A percentile compares a stretch with the other conserved stretches of the same genome.
phyloP scores from a whole-genome alignment of 2,888 invertebrate species.

The Calameuta pallipes region DNA sequence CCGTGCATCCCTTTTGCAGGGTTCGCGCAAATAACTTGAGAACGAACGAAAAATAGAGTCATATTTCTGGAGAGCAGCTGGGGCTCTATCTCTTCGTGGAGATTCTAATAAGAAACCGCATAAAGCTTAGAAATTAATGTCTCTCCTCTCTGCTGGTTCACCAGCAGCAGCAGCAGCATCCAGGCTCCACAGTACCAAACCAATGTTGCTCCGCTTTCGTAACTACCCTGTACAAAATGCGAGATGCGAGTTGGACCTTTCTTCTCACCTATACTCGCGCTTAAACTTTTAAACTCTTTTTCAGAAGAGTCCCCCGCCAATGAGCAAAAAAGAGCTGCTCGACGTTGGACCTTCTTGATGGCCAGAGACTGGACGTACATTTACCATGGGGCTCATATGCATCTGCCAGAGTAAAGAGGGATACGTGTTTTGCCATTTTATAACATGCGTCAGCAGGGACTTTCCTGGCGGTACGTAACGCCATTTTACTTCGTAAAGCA shows the following conservation, averaged over 20 bases:
- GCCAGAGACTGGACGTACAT: neutral
- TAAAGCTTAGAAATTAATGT: conserved; percentile 55
- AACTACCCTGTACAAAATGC: neutral
- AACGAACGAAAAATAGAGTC: conserved; percentile 51
- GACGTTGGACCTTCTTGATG: neutral
- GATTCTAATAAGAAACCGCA: conserved; percentile 54
- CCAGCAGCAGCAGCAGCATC: neutral
- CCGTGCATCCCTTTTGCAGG: conserved; percentile 31
- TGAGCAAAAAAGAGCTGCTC: neutral
- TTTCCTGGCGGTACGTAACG: neutral
- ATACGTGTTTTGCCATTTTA: neutral
- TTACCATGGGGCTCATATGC: neutral
- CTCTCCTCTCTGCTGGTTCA: conserved; percentile 16
- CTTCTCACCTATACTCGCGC: neutral
- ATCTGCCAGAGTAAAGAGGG: neutral
- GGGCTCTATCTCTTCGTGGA: conserved; percentile 35
- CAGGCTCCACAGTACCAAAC: neutral
- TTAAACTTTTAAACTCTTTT: neutral
- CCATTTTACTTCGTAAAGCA: conserved; percentile 35
- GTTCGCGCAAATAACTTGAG: conserved; percentile 48
- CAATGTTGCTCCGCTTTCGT: neutral
- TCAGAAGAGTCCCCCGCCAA: neutral
- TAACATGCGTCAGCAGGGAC: neutral
- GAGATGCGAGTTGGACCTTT: neutral
- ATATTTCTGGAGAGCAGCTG: conserved; percentile 52